These are phyloP conservation scores for Callimorpha dominula DNA, from an alignment of 2,888 invertebrate genomes.

Conservation along the genomic window DNA sequence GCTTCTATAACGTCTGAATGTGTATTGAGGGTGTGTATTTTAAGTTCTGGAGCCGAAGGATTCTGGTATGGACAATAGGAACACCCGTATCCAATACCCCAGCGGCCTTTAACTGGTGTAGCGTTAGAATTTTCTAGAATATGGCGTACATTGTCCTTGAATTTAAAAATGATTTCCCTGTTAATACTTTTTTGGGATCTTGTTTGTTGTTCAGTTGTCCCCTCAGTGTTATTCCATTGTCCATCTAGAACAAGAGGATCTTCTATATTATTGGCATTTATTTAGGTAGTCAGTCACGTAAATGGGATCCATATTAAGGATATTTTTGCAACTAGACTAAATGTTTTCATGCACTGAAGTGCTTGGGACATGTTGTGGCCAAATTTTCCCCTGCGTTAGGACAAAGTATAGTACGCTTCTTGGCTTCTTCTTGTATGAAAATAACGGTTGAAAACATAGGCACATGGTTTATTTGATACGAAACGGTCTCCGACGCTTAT, in stretches of 20 bases:
- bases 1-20: constrained; percentile 52
- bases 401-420: not conserved
- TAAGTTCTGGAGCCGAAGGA: constrained; percentile 57
- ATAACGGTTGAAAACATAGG: not conserved
- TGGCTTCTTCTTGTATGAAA: too few species aligned
- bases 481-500: not conserved
- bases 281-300: not conserved
- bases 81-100: constrained; percentile 65
- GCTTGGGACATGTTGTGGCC: not conserved
- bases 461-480: not conserved
- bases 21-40: constrained; percentile 58
- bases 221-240: not conserved
- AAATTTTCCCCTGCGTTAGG: not conserved
- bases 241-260: constrained; percentile 47
- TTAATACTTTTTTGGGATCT: constrained; percentile 6
- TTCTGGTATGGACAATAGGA: constrained; percentile 60
- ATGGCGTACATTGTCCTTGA: constrained; percentile 33
- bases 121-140: constrained; percentile 61
- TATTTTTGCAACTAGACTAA: not conserved
- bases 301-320: not conserved
- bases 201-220: not conserved
- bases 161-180: constrained; percentile 20
- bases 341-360: not conserved
- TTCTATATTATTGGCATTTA: constrained; percentile 26
- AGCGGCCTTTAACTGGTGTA: constrained; percentile 63